Percentiles rank a stretch among this genome's conserved stretches.
Evolutionary conservation across 2,888 invertebrate species (phyloP).

Genomic region (Augiades crinisus): DNA sequence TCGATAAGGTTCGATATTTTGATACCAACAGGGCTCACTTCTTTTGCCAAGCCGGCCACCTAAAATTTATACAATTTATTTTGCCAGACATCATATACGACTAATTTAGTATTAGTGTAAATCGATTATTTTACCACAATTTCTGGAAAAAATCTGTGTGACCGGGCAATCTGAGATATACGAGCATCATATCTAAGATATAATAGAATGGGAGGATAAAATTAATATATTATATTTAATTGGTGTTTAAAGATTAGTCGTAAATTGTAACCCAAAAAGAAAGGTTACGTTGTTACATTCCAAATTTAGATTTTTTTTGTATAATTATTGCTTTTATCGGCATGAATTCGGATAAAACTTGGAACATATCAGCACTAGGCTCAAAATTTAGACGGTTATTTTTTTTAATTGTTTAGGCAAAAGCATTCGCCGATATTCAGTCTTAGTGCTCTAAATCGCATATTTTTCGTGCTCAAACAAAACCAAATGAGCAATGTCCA

Average conservation of each 20-base stretch:
- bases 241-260: slow-evolving; percentile 8
- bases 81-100: no score
- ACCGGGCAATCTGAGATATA: no score
- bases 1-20: background rate
- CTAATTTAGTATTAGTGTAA: no score
- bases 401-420: slow-evolving; percentile 45
- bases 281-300: slow-evolving; percentile 11
- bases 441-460: slow-evolving; percentile 74
- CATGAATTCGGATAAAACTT: slow-evolving; percentile 28
- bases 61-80: no score
- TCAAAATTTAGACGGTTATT: slow-evolving; percentile 41
- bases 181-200: background rate
- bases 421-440: slow-evolving; percentile 70
- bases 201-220: no score
- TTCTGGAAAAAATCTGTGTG: no score
- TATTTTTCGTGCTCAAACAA: slow-evolving; percentile 48
- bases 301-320: slow-evolving; percentile 24
- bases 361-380: slow-evolving; percentile 22
- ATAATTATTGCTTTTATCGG: slow-evolving; percentile 31
- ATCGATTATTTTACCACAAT: no score
- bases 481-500: slow-evolving; percentile 54
- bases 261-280: slow-evolving; percentile 8
- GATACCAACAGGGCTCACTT: no score
- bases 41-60: no score
- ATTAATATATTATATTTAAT: background rate